Evolutionary conservation across 37 sponge, comb jelly and placozoan species (phyloP), one percentile per base, ranked within the genome.

Genomic region (Beroe forskalii): DNA sequence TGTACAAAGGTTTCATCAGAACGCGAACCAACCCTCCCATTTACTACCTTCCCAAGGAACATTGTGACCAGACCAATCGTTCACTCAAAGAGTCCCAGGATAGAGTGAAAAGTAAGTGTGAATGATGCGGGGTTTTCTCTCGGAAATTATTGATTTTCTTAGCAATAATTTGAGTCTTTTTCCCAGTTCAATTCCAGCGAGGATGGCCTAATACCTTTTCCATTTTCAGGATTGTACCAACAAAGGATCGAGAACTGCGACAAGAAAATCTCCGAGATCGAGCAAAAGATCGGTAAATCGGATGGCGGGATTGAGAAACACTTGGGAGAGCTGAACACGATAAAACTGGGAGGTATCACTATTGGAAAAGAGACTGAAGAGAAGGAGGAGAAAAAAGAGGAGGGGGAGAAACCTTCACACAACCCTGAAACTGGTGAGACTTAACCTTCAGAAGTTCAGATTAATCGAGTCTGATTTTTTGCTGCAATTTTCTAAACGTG

Each of bases 41-140:
- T 28, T 72, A 72, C 40, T 72, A 72, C 20, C 75, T 30, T 36
- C 75, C 75, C 39, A 72, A 72, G 35, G 75, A 72, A 32, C 39
- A 72, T 33, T 38, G 39, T 6, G 75, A 72, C 1, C 6, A 8
- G 32, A 33, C 75, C 9, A 37, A 72, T 4, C 28, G 35, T 30
- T 36, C 75, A 20, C 30, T 72, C 19, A 37, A 28, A 39, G 75
- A 72, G 8, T 72, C 75, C 3, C 28, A 72, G 12, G 39, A 35
- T 1, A 36, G 75, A 36, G 75, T 72, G 2, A 72, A 14, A 3
- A 72, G 75, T 72, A 20, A 72, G 75, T 72, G 22, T 14, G n/a
- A n/a, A n/a, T n/a, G n/a, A n/a, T n/a, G n/a, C n/a, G n/a, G n/a
- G n/a, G 17, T 55, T 9, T 55, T 55, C 17, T 55, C 14, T 9